Conservation (phyloP, 2,113 vertebrate species). For the Macrotis lagotis region DNA sequence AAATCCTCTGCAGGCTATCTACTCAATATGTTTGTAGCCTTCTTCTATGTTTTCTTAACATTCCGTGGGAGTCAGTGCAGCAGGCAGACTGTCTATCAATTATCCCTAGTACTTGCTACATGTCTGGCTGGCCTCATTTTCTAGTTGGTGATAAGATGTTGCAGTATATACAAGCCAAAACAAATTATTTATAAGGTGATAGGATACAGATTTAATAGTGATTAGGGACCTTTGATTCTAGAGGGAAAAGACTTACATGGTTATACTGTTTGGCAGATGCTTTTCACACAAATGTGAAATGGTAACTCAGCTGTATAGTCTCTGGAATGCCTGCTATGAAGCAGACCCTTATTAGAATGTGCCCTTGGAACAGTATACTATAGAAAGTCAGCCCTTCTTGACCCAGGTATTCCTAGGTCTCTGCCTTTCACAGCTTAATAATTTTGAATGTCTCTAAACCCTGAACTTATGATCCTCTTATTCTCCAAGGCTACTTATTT, state of each 20-base stretch:
- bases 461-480: slow-evolving; percentile 28
- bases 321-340: not conserved
- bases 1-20: not conserved
- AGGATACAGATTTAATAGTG: slow-evolving; percentile 32
- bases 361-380: slow-evolving; percentile 1
- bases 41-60: not conserved
- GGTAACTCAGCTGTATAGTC: not conserved
- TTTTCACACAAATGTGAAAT: not conserved
- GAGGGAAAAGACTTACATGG: not conserved
- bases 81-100: not conserved
- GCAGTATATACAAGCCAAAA: not conserved
- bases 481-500: slow-evolving; percentile 29
- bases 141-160: not conserved
- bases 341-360: not conserved
- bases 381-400: slow-evolving; percentile 6
- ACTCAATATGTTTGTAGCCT: not conserved
- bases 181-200: not conserved
- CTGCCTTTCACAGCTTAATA: not conserved
- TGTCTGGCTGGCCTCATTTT: not conserved
- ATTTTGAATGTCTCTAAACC: slow-evolving; percentile 4
- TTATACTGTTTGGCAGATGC: not conserved
- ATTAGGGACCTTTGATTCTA: not conserved
- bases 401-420: not conserved
- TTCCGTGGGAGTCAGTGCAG: not conserved
- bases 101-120: not conserved